These are phyloP conservation scores for Thermophis baileyi DNA, from an alignment of 2,113 vertebrate genomes.

Conservation along the genomic window DNA sequence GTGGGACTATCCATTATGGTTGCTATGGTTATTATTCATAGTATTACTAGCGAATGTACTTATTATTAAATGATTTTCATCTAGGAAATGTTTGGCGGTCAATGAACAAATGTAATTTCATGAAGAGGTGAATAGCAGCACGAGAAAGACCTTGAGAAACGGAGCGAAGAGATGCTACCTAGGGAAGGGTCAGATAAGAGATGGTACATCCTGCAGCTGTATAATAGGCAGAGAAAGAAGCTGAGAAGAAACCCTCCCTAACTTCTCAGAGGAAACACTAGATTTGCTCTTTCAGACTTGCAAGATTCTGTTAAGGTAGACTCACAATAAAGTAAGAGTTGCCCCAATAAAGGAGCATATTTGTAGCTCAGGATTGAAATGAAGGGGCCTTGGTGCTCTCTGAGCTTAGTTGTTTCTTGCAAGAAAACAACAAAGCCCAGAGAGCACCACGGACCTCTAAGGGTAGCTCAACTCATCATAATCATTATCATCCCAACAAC, in stretches of 20 bases:
- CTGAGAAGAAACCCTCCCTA: not conserved
- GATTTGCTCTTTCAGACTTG: not conserved
- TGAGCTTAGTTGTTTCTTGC: not conserved
- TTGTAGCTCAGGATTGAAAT: too few species aligned
- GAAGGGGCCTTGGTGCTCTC: too few species aligned
- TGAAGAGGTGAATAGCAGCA: not conserved
- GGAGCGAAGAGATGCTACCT: too few species aligned
- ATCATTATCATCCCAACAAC: not conserved
- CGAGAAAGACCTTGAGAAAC: not conserved
- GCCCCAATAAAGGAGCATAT: too few species aligned
- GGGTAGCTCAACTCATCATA: not conserved
- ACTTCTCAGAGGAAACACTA: not conserved
- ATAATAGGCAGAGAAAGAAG: not conserved
- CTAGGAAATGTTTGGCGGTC: not conserved
- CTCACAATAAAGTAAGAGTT: not conserved
- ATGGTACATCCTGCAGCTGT: not conserved
- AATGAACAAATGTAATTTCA: not conserved
- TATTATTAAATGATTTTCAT: not conserved
- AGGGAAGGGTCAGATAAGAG: not conserved
- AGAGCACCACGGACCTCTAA: rapidly evolving
- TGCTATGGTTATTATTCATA: not conserved
- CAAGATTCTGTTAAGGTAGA: not conserved
- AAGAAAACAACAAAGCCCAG: not conserved
- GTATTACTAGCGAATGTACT: not conserved
- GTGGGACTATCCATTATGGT: not conserved